Evolutionary conservation across 37 sponge, comb jelly and placozoan species (phyloP).

Genomic region (Trichoplax adhaerens): DNA sequence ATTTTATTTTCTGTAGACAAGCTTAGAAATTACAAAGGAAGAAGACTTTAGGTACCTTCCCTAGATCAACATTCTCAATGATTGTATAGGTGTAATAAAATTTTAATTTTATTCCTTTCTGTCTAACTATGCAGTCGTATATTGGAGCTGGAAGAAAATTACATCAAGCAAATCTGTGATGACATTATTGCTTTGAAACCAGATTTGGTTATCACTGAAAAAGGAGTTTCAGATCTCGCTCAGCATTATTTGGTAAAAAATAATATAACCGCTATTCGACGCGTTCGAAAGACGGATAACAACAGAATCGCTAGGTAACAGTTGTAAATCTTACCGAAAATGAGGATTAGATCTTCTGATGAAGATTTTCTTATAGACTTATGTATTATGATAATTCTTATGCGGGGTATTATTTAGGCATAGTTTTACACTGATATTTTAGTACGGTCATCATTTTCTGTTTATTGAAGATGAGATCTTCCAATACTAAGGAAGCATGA

Average conservation of each 20-base stretch:
- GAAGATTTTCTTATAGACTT: too few relatives aligned
- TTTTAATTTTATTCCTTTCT: background rate
- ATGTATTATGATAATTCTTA: too few relatives aligned
- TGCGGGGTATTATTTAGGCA: too few relatives aligned
- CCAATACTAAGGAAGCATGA: too few relatives aligned
- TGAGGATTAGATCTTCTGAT: too few relatives aligned
- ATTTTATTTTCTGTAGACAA: background rate
- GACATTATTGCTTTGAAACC: constrained; percentile 88
- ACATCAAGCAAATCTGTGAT: constrained; percentile 66
- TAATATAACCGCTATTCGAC: constrained; percentile 71
- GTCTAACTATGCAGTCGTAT: constrained; percentile 35
- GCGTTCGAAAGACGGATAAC: constrained; percentile 82
- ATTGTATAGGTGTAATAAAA: background rate
- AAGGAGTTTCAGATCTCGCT: constrained; percentile 79
- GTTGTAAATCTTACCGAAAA: too few relatives aligned
- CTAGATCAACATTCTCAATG: background rate
- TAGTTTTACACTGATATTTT: too few relatives aligned
- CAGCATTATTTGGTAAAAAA: constrained; percentile 87
- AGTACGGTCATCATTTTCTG: too few relatives aligned
- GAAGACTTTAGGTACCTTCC: constrained; percentile 3
- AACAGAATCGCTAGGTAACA: constrained; percentile 81
- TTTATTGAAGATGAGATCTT: too few relatives aligned
- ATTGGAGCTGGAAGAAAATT: constrained; percentile 82
- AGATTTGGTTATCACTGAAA: constrained; percentile 90
- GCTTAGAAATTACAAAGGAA: constrained; percentile 6